These are phyloP conservation scores for Himalopsyche japonica DNA, from an alignment of 2,888 invertebrate species.

Conservation along the genomic window DNA sequence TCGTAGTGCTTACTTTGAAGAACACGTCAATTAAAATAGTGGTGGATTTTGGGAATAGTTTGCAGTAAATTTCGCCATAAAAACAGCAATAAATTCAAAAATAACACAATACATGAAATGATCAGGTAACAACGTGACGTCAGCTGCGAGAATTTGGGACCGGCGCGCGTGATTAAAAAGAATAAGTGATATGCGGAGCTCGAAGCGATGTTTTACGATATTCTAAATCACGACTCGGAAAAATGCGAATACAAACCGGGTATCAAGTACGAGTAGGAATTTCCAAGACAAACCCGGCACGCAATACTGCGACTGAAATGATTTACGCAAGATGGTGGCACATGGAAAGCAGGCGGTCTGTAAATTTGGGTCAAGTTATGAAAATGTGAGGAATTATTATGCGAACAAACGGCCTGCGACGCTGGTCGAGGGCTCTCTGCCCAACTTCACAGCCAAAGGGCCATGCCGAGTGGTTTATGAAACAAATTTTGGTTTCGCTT, in stretches of 20 bases:
- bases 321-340: constrained; percentile 30
- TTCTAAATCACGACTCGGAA: constrained; percentile 24
- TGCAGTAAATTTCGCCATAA: neutral
- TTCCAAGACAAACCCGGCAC: constrained; percentile 30
- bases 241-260: constrained; percentile 10
- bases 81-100: neutral
- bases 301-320: constrained; percentile 33
- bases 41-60: neutral
- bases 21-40: neutral
- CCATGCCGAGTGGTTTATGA: neutral
- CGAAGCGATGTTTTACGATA: constrained; percentile 24
- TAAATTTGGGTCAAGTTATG: constrained; percentile 27
- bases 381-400: constrained; percentile 17
- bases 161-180: constrained; percentile 16
- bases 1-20: neutral
- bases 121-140: neutral
- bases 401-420: neutral
- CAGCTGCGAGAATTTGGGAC: neutral
- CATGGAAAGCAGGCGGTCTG: constrained; percentile 3
- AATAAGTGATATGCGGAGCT: constrained; percentile 3
- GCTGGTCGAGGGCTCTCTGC: neutral
- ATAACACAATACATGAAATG: neutral
- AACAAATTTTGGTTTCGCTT: neutral
- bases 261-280: constrained; percentile 21
- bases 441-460: neutral